Conservation (phyloP, 2,113 vertebrate genomes). For the Paracanthobrama guichenoti region DNA sequence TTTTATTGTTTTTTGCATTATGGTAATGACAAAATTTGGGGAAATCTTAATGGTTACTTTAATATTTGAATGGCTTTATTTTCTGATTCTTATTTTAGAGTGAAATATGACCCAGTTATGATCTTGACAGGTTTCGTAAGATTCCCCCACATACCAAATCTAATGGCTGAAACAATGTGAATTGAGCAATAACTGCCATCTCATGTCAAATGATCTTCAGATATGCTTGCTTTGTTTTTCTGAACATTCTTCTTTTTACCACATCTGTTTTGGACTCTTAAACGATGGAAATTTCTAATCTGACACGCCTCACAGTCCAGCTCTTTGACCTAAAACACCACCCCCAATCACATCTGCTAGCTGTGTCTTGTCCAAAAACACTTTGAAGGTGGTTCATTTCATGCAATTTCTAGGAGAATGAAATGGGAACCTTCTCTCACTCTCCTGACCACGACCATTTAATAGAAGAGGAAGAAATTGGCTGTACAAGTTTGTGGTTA, state of each 20-base stretch:
- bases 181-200: neutral
- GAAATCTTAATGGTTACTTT: neutral
- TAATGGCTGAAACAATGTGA: neutral
- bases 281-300: slow-evolving; percentile 50
- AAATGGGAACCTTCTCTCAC: slow-evolving; percentile 16
- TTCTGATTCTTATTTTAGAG: neutral
- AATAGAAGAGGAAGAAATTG: slow-evolving; percentile 17
- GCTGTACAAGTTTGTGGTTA: slow-evolving; percentile 22
- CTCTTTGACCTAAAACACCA: slow-evolving; percentile 22
- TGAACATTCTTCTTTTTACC: slow-evolving; percentile 25
- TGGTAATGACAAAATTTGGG: too few species aligned
- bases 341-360: slow-evolving; percentile 38
- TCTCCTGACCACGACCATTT: slow-evolving; percentile 16
- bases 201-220: neutral
- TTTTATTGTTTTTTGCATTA: too few species aligned
- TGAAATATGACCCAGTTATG: neutral
- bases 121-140: neutral
- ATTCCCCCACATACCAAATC: neutral
- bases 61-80: neutral
- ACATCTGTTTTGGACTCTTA: slow-evolving; percentile 41
- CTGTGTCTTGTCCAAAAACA: slow-evolving; percentile 12
- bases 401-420: slow-evolving; percentile 1
- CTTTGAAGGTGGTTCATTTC: slow-evolving; percentile 23
- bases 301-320: slow-evolving; percentile 36
- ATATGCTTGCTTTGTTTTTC: slow-evolving; percentile 1